phyloP scores from a whole-genome alignment of 2,113 vertebrate genomes.

The Bungarus multicinctus region DNA sequence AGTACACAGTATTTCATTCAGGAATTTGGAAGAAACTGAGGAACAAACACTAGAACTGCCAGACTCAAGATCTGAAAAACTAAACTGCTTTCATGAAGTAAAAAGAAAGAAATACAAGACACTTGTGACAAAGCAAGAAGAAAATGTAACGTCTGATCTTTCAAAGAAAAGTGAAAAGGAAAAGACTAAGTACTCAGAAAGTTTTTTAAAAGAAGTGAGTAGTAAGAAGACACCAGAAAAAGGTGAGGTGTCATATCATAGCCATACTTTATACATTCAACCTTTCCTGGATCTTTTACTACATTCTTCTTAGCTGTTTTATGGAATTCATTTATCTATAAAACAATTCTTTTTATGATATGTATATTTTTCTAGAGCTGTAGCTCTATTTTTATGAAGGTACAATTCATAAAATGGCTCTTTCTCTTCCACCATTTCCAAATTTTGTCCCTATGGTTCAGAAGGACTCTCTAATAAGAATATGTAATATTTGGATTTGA shows the following conservation, averaged over 20 bases:
- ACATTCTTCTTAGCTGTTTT: constrained; percentile 38
- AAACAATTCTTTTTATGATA: neutral
- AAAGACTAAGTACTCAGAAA: constrained; percentile 41
- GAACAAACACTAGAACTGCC: constrained; percentile 32
- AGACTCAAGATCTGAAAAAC: constrained; percentile 26
- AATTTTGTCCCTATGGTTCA: neutral
- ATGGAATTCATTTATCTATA: neutral
- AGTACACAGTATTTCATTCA: neutral
- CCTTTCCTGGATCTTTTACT: constrained; percentile 42
- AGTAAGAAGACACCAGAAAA: constrained; percentile 67
- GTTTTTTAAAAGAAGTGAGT: constrained; percentile 39
- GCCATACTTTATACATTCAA: constrained; percentile 27
- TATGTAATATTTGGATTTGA: neutral
- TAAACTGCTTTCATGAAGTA: constrained; percentile 11
- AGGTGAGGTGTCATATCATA: constrained; percentile 69
- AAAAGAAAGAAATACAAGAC: constrained; percentile 54
- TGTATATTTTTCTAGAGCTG: neutral
- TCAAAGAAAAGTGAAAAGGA: constrained; percentile 28
- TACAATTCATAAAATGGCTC: neutral
- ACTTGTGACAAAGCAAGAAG: constrained; percentile 51
- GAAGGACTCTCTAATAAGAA: neutral
- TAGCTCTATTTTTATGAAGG: neutral
- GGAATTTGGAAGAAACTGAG: constrained; percentile 38
- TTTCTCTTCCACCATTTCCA: neutral
- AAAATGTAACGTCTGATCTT: constrained; percentile 20